Evolutionary conservation across 2,113 vertebrate species (phyloP).

Genomic region (Dolichotis patagonum): DNA sequence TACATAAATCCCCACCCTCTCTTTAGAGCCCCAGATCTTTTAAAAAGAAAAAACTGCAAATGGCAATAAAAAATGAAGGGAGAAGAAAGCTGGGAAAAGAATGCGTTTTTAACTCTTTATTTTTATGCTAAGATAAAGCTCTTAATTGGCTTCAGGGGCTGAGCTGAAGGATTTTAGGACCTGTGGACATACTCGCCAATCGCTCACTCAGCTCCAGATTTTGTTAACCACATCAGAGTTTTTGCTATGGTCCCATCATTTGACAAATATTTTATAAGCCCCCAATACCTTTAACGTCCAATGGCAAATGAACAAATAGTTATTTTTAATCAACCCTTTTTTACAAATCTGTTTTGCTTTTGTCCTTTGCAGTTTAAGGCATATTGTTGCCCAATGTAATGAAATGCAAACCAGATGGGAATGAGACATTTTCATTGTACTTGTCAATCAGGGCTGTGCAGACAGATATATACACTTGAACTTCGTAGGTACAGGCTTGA

Average conservation of each 20-base stretch:
- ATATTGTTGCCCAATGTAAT: constrained; percentile 82
- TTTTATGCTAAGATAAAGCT: constrained; percentile 79
- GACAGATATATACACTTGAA: constrained; percentile 80
- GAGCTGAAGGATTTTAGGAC: constrained; percentile 53
- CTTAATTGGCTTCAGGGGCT: constrained; percentile 64
- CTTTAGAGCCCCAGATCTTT: constrained; percentile 54
- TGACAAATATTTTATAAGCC: constrained; percentile 61
- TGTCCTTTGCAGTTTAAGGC: constrained; percentile 80
- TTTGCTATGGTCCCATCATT: constrained; percentile 25
- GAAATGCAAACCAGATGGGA: constrained; percentile 85
- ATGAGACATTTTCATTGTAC: constrained; percentile 85
- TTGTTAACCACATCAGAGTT: constrained; percentile 49
- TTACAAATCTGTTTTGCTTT: constrained; percentile 81
- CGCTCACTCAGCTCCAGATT: constrained; percentile 9
- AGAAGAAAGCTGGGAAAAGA: constrained; percentile 46
- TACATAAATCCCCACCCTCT: constrained; percentile 36
- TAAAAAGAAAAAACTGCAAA: constrained; percentile 65
- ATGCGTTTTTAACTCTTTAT: constrained; percentile 66
- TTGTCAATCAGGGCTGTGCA: constrained; percentile 83
- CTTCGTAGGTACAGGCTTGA: constrained; percentile 82
- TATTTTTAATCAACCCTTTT: constrained; percentile 76
- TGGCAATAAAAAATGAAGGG: constrained; percentile 54
- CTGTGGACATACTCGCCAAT: not conserved
- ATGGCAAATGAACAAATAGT: constrained; percentile 68
- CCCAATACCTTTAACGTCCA: constrained; percentile 75